Conservation (phyloP, 1,140 invertebrate genomes). For the Pseudomyrmex sp. region DNA sequence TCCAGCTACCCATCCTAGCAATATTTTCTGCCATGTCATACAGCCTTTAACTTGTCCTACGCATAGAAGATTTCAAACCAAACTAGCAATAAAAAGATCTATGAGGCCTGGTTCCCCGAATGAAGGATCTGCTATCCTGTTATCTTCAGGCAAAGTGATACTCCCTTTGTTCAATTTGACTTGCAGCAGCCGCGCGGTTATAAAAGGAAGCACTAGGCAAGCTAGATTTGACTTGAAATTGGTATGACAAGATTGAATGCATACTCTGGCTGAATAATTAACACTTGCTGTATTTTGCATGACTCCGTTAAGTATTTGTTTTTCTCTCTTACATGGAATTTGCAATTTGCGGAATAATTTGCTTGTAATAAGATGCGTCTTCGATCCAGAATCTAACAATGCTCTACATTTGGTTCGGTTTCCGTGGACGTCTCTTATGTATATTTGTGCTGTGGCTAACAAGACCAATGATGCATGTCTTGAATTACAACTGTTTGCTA, state of each 20-base stretch:
- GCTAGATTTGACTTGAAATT: background rate
- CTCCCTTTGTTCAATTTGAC: too few relatives aligned
- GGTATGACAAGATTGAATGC: background rate
- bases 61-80: too few relatives aligned
- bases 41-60: too few relatives aligned
- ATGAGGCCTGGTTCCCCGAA: too few relatives aligned
- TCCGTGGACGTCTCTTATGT: background rate
- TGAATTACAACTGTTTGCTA: too few relatives aligned
- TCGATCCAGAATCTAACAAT: background rate
- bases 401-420: background rate
- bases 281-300: background rate
- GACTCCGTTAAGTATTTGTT: background rate
- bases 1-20: too few relatives aligned
- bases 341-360: background rate
- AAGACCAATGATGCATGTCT: too few relatives aligned
- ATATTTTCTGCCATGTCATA: too few relatives aligned
- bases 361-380: background rate
- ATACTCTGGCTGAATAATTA: background rate
- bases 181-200: background rate
- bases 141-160: too few relatives aligned
- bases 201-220: background rate
- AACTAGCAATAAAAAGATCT: too few relatives aligned
- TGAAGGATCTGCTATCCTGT: too few relatives aligned
- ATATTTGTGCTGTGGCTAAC: background rate
- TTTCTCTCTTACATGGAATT: background rate